Evolutionary conservation across 2,797 vertebrate species (phyloP), one percentile per base, ranked within the genome.

Genomic region (Pipistrellus pipistrellus): DNA sequence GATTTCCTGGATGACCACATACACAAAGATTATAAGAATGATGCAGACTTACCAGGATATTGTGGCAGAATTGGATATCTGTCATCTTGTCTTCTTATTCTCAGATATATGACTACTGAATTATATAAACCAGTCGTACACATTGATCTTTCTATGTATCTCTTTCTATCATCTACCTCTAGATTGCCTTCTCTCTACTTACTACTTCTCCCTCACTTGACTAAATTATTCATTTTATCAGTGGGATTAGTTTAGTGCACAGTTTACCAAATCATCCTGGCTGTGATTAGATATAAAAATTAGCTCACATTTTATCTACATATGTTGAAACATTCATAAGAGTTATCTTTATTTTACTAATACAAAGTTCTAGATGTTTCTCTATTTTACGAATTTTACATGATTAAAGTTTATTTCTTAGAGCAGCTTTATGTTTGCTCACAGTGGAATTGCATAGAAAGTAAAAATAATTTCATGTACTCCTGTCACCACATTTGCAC

Each of bases 331-430:
- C 21, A 55, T 38, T 69, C n/a, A 2, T n/a, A 72, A 81, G 20
- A 80, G 17, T 38, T 85, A 1, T 71, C 41, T 12, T 66, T 75
- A 83, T 62, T 85, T 73, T 92, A 93, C 77, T 76, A 71, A 27
- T 21, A 84, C 27, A 76, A 46, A 30, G 44, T 76, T 85, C 23
- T 69, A 81, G 62, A 4, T 32, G 20, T 35, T 86, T 68, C 32
- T 17, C 30, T 53, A 6, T 53, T 81, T 59, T 17, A 51, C 15
- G 71, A 64, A 30, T 71, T 82, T 51, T n/a, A 51, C 77, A 27
- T 5, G 44, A 82, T 77, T 83, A 32, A 53, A 48, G 0, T 76
- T 57, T 66, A 41, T 51, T 32, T 84, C 69, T 53, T 51, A 62
- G 14, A 20, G 17, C 9, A 76, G 35, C 17, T 83, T 69, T 83